Conservation (phyloP, 2,888 invertebrate genomes). For the Leptothorax acervorum region DNA sequence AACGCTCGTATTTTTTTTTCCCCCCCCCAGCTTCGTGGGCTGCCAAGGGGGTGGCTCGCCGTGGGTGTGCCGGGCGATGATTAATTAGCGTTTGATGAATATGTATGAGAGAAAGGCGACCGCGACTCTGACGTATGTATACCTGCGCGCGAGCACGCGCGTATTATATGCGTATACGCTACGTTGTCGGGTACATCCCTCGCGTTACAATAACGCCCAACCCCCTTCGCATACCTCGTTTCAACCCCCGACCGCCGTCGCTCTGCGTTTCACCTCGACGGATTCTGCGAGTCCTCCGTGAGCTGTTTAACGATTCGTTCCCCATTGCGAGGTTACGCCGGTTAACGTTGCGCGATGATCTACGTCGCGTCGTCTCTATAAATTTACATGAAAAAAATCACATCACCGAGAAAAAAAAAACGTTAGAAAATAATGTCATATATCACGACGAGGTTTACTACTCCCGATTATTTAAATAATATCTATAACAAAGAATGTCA, state of each 20-base stretch:
- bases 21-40: slow-evolving; percentile 55
- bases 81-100: slow-evolving; percentile 86
- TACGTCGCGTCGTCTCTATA: slow-evolving; percentile 55
- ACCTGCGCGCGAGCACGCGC: slow-evolving; percentile 14
- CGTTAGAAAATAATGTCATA: background rate
- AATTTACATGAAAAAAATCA: slow-evolving; percentile 42
- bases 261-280: slow-evolving; percentile 67
- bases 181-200: slow-evolving; percentile 69
- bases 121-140: slow-evolving; percentile 66
- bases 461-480: background rate
- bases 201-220: slow-evolving; percentile 73
- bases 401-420: background rate
- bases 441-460: background rate
- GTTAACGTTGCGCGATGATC: slow-evolving; percentile 59
- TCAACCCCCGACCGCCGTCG: slow-evolving; percentile 58
- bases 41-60: slow-evolving; percentile 73
- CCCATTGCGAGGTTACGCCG: slow-evolving; percentile 62
- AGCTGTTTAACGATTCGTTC: slow-evolving; percentile 80
- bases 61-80: slow-evolving; percentile 83
- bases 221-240: slow-evolving; percentile 72
- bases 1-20: slow-evolving; percentile 61
- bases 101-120: slow-evolving; percentile 83
- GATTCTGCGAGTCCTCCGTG: slow-evolving; percentile 75
- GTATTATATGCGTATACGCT: slow-evolving; percentile 49
- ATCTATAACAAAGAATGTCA: background rate